phyloP scores from a whole-genome alignment of 2,113 vertebrate genomes.

The Tachycineta bicolor region DNA sequence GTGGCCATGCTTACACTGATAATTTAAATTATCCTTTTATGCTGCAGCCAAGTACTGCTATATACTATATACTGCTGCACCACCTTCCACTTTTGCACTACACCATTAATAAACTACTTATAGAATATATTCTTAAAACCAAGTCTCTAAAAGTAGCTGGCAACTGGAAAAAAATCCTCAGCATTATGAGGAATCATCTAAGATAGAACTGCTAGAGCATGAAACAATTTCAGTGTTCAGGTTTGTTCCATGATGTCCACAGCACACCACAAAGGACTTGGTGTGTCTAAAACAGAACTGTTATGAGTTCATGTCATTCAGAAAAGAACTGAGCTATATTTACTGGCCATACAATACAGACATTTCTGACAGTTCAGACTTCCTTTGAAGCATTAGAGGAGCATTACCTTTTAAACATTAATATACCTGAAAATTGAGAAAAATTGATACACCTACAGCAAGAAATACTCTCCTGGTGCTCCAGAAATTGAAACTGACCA shows the following conservation, averaged over 20 bases:
- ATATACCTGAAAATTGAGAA: not conserved
- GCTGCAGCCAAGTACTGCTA: not conserved
- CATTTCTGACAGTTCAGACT: not conserved
- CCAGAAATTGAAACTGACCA: not conserved
- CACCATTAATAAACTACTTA: not conserved
- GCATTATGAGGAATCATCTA: not conserved
- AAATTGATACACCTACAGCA: not conserved
- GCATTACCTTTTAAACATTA: not conserved
- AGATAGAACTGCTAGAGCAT: not conserved
- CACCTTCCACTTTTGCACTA: not conserved
- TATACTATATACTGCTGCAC: not conserved
- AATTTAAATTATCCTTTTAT: not conserved
- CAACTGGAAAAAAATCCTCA: not conserved
- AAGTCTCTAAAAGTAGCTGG: not conserved
- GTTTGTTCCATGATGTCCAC: not conserved
- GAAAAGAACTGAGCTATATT: not conserved
- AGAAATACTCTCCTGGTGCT: not conserved
- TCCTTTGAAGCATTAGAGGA: not conserved
- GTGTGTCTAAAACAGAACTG: not conserved
- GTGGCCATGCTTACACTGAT: not conserved
- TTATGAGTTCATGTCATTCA: not conserved
- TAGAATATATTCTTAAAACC: not conserved
- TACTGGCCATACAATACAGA: not conserved
- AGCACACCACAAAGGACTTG: not conserved
- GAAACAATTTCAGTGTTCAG: not conserved